Evolutionary conservation across 2,797 vertebrate species (phyloP), one percentile per base, ranked within the genome.

Genomic region (Perdix hodgsoniae): DNA sequence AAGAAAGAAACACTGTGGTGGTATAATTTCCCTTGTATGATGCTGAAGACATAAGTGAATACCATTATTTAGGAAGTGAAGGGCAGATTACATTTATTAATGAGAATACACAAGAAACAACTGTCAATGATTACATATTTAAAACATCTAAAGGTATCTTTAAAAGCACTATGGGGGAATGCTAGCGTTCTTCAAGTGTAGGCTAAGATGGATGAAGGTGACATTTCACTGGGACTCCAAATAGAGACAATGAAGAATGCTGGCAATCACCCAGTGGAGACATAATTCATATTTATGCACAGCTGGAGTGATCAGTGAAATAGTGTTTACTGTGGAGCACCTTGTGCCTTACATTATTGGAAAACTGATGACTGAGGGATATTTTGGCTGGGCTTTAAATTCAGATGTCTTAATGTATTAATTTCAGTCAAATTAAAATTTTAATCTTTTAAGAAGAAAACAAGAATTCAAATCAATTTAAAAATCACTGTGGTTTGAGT

Each of bases 141-240:
- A 7, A 63, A 64, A 27, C 6, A 6, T n/a, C 49, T 47, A 19
- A 80, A 63, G 24, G 39, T 63, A 70, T 17, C 16, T 33, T 83
- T 85, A 66, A 73, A 86, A 87, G n/a, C 35, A 21, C 26, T 6
- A 22, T 71, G 47, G 15, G 19, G 45, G 87, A 12, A 27, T 76
- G 71, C 44, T 61, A 11, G 33, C 63, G 6, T 86, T 88, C 49
- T 77, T 82, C 60, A 67, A 6, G n/a, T 67, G 18, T 39, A 4
- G 75, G 44, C 56, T 86, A 52, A 93, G 88, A 93, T 94, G 84
- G 76, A 76, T 80, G 90, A 96, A 95, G 90, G 90, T 95, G 93
- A 94, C 89, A 83, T 94, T 92, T 94, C 42, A 0, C 76, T 91
- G 52, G 24, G 88, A 37, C 22, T 45, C 21, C 61, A 65, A 76